Conservation (phyloP, 2,797 vertebrate species). For the Natrix natrix region DNA sequence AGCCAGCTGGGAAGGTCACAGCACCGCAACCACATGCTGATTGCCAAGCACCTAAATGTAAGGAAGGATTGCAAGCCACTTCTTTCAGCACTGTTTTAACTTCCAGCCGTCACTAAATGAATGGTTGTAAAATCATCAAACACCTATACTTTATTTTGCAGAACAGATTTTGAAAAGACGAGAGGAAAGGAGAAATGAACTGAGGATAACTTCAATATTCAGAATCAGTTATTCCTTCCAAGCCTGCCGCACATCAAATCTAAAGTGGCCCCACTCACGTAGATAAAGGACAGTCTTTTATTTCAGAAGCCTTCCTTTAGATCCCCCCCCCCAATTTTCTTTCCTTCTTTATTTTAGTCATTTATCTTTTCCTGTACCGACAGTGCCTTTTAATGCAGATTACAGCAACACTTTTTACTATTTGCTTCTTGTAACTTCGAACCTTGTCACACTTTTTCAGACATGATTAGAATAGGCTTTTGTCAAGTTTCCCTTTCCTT, state of each 20-base stretch:
- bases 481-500: background rate
- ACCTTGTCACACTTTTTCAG: background rate
- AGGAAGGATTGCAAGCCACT: background rate
- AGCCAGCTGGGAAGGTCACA: background rate
- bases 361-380: background rate
- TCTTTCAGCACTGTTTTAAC: background rate
- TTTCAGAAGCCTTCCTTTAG: background rate
- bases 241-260: background rate
- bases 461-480: background rate
- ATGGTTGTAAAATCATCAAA: background rate
- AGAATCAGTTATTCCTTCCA: background rate
- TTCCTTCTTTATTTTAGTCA: background rate
- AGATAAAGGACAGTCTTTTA: background rate
- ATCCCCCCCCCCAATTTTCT: background rate
- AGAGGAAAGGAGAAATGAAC: background rate
- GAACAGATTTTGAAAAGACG: background rate
- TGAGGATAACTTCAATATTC: background rate
- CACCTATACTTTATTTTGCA: background rate
- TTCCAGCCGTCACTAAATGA: background rate
- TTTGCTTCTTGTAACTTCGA: background rate
- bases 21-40: background rate
- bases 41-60: background rate
- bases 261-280: background rate
- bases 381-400: background rate
- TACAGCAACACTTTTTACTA: background rate